Evolutionary conservation across 2,888 invertebrate species (phyloP), one percentile per base, ranked within the genome.

Genomic region (Ischnura elegans): DNA sequence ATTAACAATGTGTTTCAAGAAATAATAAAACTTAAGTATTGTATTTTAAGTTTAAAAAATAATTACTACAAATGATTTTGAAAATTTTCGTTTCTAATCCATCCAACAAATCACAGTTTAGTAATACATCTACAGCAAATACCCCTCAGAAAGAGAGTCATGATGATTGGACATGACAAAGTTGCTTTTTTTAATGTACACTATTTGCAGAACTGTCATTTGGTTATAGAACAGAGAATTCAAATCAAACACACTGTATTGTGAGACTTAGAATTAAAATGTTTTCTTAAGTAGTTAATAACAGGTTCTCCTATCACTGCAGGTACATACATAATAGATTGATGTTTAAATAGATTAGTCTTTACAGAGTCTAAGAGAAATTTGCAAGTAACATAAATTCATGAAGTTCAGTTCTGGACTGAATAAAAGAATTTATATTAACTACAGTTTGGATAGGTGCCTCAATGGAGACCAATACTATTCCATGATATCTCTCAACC

Each of bases 1-100:
- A 90, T 66, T 90, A 90, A 90, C 55, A 61, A 61, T 90, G 90
- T 90, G 90, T 90, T 90, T 55, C 55, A 90, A 90, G 90, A 90
- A 61, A 90, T 90, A 90, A 90, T 90, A 90, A 90, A 90, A 90
- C 90, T 90, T 90, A 90, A 90, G 90, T 45, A 61, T 66, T 61
- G 61, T 61, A 61, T 61, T 90, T 43, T 90, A 90, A 90, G 90
- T 90, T 90, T 61, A 43, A 51, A 87, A 87, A 87, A 51, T 61
- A 90, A 90, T 90, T n/a, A 90, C 43, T 61, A 45, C 90, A 61
- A 87, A 25, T 61, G 90, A 55, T 61, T 86, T 46, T 90, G 90
- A 61, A 61, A 90, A 43, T 43, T 43, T 13, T 25, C 45, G 55
- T 90, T 90, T 86, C 86, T 61, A 90, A 61, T 90, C 61, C 43